Evolutionary conservation across 2,113 vertebrate species (phyloP).

Genomic region (Thymallus thymallus): DNA sequence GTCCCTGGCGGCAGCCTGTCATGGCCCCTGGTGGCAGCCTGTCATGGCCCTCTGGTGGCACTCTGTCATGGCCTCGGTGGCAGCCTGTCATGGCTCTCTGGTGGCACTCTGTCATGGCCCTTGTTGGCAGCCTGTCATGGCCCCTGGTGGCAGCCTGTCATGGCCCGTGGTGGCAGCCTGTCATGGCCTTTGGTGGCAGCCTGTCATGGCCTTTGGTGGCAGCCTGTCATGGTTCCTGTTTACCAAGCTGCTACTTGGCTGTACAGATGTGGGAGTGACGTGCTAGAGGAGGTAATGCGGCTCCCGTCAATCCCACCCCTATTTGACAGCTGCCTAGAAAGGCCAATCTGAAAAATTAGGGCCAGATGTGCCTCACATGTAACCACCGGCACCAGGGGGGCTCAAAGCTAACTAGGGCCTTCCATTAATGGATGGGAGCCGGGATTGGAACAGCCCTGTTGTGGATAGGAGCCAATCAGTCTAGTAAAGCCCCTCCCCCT

Average conservation of each 20-base stretch:
- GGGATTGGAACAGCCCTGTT: conserved; percentile 45
- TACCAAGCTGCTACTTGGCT: conserved; percentile 57
- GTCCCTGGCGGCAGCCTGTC: too few relatives aligned
- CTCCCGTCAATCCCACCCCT: conserved; percentile 50
- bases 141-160: too few relatives aligned
- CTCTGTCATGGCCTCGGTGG: too few relatives aligned
- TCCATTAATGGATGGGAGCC: conserved; percentile 30
- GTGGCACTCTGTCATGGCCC: background rate
- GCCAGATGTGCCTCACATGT: conserved; percentile 62
- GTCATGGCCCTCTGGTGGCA: too few relatives aligned
- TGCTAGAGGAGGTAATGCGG: conserved; percentile 57
- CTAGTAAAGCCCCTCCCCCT: conserved; percentile 34
- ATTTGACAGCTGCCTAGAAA: conserved; percentile 68
- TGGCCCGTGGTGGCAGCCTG: too few relatives aligned
- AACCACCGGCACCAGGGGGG: conserved; percentile 33
- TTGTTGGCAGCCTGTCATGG: too few relatives aligned
- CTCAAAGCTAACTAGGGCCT: conserved; percentile 45
- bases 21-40: too few relatives aligned
- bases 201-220: conserved; percentile 33
- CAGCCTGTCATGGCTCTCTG: too few relatives aligned
- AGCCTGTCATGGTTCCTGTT: conserved; percentile 50
- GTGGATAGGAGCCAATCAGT: conserved; percentile 53
- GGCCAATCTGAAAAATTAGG: conserved; percentile 62
- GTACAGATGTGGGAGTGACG: conserved; percentile 55
- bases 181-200: too few relatives aligned